Conservation (phyloP, 2,113 vertebrate genomes). For the Otis tarda region DNA sequence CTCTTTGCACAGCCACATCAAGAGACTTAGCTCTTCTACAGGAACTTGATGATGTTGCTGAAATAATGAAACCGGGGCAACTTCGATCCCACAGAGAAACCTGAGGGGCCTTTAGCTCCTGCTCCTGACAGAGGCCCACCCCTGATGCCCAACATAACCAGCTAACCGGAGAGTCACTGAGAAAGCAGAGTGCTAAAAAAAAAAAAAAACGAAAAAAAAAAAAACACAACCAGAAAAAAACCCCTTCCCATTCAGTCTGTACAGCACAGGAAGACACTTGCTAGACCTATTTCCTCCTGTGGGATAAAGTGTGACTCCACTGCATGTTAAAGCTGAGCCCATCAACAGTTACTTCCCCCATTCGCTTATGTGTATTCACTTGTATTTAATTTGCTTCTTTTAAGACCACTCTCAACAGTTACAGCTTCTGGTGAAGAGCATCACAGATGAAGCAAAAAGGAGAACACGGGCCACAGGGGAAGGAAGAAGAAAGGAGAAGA, state of each 20-base stretch:
- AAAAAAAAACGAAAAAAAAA: not conserved
- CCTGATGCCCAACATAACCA: not conserved
- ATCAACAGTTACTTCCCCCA: not conserved
- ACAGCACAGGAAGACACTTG: slow-evolving; percentile 82
- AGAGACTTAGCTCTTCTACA: not conserved
- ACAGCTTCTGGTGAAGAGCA: slow-evolving; percentile 1
- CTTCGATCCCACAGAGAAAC: not conserved
- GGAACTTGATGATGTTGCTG: not conserved
- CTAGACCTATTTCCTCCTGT: slow-evolving; percentile 76
- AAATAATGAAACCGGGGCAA: not conserved
- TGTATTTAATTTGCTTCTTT: not conserved
- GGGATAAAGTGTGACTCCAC: slow-evolving; percentile 30
- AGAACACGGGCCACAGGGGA: not conserved
- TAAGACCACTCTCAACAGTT: not conserved
- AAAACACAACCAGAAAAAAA: not conserved
- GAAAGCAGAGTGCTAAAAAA: not conserved
- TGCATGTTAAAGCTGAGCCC: not conserved
- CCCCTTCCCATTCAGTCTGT: slow-evolving; percentile 75
- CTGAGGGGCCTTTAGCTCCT: not conserved
- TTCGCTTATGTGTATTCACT: not conserved
- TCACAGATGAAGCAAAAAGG: slow-evolving; percentile 25
- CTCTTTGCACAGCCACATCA: not conserved
- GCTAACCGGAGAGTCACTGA: not conserved
- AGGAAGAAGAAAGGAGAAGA: slow-evolving; percentile 57
- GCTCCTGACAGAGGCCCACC: not conserved